Conservation (phyloP, 64 coral and sea anemone genomes). For the Acropora yongei region DNA sequence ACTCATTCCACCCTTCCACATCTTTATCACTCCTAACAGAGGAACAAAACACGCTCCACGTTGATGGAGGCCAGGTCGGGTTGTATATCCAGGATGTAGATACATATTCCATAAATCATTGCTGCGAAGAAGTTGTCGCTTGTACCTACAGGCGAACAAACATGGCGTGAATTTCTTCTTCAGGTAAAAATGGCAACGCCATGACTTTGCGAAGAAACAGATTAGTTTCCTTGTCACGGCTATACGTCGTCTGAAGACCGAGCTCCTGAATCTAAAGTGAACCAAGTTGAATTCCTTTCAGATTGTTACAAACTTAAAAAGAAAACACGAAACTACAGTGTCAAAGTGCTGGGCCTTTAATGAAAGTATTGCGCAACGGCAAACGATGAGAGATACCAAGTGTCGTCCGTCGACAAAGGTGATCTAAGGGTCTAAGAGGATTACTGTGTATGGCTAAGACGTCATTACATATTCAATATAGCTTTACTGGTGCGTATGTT, state of each 20-base stretch:
- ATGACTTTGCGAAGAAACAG: conserved; percentile 22
- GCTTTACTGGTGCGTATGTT: too few relatives aligned
- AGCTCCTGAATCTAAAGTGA: conserved; percentile 23
- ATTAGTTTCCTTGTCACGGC: conserved; percentile 13
- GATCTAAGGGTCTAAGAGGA: too few relatives aligned
- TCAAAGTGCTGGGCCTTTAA: too few relatives aligned
- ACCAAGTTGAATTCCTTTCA: too few relatives aligned
- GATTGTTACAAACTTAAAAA: too few relatives aligned
- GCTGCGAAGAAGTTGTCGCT: not conserved
- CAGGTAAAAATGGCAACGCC: conserved; percentile 25
- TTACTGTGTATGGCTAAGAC: too few relatives aligned
- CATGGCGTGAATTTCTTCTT: conserved; percentile 17
- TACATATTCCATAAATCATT: conserved; percentile 4
- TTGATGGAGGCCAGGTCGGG: conserved; percentile 22
- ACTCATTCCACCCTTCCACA: not conserved
- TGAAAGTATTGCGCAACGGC: too few relatives aligned
- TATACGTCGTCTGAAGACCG: not conserved
- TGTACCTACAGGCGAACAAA: not conserved
- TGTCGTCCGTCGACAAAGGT: too few relatives aligned
- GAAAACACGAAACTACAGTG: too few relatives aligned
- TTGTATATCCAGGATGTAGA: conserved; percentile 15
- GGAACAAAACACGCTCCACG: not conserved
- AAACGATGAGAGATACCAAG: too few relatives aligned
- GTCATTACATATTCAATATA: too few relatives aligned
- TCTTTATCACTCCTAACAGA: conserved; percentile 6